Base-by-base conservation (phyloP, 2,888 invertebrate genomes). In the Drosophila melanosoma region DNA sequence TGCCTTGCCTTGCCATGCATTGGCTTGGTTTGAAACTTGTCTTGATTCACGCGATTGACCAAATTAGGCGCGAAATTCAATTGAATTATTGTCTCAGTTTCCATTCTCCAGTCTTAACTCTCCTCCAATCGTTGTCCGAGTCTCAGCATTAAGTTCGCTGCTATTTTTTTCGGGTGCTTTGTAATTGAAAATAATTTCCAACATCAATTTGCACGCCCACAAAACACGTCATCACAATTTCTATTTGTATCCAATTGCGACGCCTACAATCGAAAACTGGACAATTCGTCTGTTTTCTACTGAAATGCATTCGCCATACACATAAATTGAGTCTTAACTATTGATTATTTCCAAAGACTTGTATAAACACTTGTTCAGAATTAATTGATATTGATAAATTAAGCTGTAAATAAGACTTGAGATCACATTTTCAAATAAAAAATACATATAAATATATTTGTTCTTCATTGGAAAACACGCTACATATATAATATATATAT, bases 51-150 rank as follows among this genome's bases (percentile, higher is more conserved):
- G 59, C 59, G 29, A 54, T 67, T 82, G 87, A 74, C 83, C 83
- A 82, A 84, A 84, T 87, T 84, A 63, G 85, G 87, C 82, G 76
- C 71, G 85, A 84, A 81, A 76, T 81, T 84, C 81, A 87, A 87
- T 84, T 84, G 81, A 84, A 84, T 76, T 82, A 77, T 56, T 69
- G 54, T 76, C 60, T 76, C 77, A 57, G 58, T 23, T 12, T 15
- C 45, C 45, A 45, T 48, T 17, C 54, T 59, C 42, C 59, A 5
- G 15, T 26, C 32, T 51, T 12, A 32, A 63, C 10, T 49, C 26
- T 23, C 23, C 23, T 23, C 23, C 23, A 45, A 8, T 15, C 49
- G 11, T 53, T 63, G 26, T 20, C 45, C 45, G 45, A 45, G 45
- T 45, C 45, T 4, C 45, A 23, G 23, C 45, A 8, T 45, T 23